A percentile compares a stretch with the other conserved stretches of the same genome.
Conservation (phyloP, 2,888 invertebrate species). For the Ditula angustiorana region DNA sequence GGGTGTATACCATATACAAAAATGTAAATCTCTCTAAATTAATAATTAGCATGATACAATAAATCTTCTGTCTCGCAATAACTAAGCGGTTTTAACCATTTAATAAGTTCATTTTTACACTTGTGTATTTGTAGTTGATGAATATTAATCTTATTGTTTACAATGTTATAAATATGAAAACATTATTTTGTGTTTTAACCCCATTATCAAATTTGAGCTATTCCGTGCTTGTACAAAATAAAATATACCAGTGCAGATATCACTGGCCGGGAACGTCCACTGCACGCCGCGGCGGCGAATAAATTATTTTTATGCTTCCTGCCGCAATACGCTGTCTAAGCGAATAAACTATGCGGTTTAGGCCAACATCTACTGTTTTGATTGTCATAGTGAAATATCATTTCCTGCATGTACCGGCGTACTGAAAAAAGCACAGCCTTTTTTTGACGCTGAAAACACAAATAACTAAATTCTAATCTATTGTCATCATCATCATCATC, state of each 20-base stretch:
- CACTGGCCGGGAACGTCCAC: background rate
- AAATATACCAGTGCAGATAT: slow-evolving; percentile 9
- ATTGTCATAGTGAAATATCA: background rate
- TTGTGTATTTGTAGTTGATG: background rate
- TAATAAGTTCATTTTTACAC: background rate
- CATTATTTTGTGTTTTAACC: no score
- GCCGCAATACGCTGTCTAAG: slow-evolving; percentile 35
- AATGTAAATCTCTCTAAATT: no score
- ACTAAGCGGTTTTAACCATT: background rate
- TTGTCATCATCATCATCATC: no score
- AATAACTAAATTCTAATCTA: no score
- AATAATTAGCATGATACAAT: background rate
- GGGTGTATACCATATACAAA: no score
- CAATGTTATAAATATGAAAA: background rate
- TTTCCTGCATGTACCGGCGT: background rate
- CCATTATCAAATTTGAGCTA: no score
- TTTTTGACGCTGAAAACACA: no score
- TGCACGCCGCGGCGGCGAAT: slow-evolving; percentile 15
- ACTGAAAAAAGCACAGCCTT: background rate
- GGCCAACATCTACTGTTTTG: slow-evolving; percentile 8
- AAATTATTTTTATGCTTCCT: slow-evolving; percentile 42
- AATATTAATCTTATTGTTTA: background rate
- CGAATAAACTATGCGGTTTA: slow-evolving; percentile 27
- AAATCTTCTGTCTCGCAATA: background rate
- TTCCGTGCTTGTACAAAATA: slow-evolving; percentile 9